Conservation (phyloP, 2,797 vertebrate species). For the Anolis apletophallus region DNA sequence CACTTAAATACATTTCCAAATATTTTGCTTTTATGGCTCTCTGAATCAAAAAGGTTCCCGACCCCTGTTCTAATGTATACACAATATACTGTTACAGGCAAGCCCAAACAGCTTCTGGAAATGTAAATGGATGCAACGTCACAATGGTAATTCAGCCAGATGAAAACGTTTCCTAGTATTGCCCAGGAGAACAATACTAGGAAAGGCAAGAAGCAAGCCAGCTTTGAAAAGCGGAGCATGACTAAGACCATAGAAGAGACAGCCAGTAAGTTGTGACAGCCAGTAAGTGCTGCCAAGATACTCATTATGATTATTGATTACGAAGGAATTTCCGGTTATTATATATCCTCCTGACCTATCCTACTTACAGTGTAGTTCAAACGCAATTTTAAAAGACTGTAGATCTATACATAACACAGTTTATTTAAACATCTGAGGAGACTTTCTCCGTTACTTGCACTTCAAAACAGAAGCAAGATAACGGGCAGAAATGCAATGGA, state of each 20-base stretch:
- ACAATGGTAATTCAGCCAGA: neutral
- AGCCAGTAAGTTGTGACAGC: neutral
- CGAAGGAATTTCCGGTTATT: conserved; percentile 26
- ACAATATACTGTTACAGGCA: neutral
- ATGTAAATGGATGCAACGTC: neutral
- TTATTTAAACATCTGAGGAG: neutral
- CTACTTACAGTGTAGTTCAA: neutral
- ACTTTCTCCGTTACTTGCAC: neutral
- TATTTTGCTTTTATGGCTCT: too few relatives aligned
- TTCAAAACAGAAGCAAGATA: neutral
- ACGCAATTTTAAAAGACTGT: neutral
- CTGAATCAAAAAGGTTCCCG: too few relatives aligned
- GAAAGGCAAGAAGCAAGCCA: neutral
- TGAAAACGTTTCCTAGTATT: neutral
- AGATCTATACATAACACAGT: neutral
- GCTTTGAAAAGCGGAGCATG: neutral
- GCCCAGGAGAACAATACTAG: neutral
- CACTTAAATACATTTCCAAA: too few relatives aligned
- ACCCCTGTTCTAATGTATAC: too few relatives aligned
- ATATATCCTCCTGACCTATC: neutral
- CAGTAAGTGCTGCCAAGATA: neutral
- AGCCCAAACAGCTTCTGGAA: neutral
- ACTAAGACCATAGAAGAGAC: neutral
- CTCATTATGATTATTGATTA: conserved; percentile 9
- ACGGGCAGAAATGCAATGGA: neutral